Percentiles rank a stretch among this genome's conserved stretches.
These are phyloP conservation scores for Mesochorus sp. DNA, from an alignment of 2,888 invertebrate species.

Conservation along the genomic window DNA sequence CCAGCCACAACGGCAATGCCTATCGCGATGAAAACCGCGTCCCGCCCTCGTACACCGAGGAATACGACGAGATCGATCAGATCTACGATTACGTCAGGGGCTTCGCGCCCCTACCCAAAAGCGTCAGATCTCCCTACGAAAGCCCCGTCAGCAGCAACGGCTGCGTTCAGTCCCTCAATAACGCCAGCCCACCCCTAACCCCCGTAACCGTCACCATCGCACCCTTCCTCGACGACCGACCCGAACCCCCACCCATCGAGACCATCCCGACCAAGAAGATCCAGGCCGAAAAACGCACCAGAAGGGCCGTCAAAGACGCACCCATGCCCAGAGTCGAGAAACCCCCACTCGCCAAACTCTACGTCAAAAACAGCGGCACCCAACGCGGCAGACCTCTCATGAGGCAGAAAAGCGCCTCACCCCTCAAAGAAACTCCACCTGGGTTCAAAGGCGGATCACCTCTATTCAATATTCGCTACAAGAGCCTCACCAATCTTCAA, in stretches of 20 bases:
- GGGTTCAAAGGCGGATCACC: conserved; percentile 89
- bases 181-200: conserved; percentile 79
- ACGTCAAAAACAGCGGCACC: conserved; percentile 89
- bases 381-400: conserved; percentile 86
- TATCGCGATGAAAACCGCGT: conserved; percentile 85
- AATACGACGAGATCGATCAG: conserved; percentile 98
- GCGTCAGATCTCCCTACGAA: conserved; percentile 86
- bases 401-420: conserved; percentile 88
- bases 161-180: conserved; percentile 40
- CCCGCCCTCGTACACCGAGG: conserved; percentile 85
- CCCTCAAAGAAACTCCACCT: conserved; percentile 88
- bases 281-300: conserved; percentile 89
- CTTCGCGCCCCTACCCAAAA: conserved; percentile 94
- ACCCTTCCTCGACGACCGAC: conserved; percentile 86
- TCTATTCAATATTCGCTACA: conserved; percentile 88
- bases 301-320: conserved; percentile 86
- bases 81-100: conserved; percentile 98
- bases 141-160: conserved; percentile 71
- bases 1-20: conserved; percentile 78
- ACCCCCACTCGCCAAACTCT: conserved; percentile 87
- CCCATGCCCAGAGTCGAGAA: conserved; percentile 85
- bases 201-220: conserved; percentile 84
- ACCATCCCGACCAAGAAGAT: conserved; percentile 94
- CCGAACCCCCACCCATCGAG: conserved; percentile 95
- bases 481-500: conserved; percentile 87